Conservation (phyloP, 2,113 vertebrate genomes). For the Lates calcarifer region DNA sequence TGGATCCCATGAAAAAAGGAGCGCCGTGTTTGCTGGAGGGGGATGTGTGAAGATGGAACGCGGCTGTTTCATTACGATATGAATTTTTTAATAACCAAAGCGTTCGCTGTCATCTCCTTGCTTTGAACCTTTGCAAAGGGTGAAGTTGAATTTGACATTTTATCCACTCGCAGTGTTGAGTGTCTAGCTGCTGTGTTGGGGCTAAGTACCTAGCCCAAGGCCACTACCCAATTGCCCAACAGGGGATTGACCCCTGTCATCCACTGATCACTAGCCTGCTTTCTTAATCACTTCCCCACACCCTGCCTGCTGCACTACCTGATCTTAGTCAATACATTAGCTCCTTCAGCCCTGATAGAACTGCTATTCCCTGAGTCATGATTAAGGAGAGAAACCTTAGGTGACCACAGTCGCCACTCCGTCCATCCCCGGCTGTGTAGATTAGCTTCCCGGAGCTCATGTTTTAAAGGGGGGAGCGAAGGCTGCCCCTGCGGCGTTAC, state of each 20-base stretch:
- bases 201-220: slow-evolving; percentile 64
- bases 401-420: background rate
- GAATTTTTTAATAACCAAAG: slow-evolving; percentile 78
- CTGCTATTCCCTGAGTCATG: slow-evolving; percentile 34
- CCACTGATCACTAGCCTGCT: slow-evolving; percentile 65
- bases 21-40: slow-evolving; percentile 67
- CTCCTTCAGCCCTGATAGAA: slow-evolving; percentile 41
- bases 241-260: slow-evolving; percentile 75
- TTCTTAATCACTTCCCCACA: slow-evolving; percentile 70
- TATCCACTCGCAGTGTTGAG: slow-evolving; percentile 56
- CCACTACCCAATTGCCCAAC: slow-evolving; percentile 64
- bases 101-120: slow-evolving; percentile 61
- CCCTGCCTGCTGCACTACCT: slow-evolving; percentile 44
- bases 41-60: slow-evolving; percentile 65
- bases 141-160: slow-evolving; percentile 73
- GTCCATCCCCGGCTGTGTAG: slow-evolving; percentile 10
- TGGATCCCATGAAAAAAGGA: slow-evolving; percentile 71
- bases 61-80: slow-evolving; percentile 78
- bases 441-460: slow-evolving; percentile 32
- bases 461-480: slow-evolving; percentile 22
- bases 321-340: slow-evolving; percentile 61
- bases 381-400: slow-evolving; percentile 30
- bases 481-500: slow-evolving; percentile 2
- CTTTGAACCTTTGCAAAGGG: slow-evolving; percentile 74
- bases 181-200: slow-evolving; percentile 45